Evolutionary conservation across 2,113 vertebrate species (phyloP), one percentile per base, ranked within the genome.

Genomic region (Platysteira castanea): DNA sequence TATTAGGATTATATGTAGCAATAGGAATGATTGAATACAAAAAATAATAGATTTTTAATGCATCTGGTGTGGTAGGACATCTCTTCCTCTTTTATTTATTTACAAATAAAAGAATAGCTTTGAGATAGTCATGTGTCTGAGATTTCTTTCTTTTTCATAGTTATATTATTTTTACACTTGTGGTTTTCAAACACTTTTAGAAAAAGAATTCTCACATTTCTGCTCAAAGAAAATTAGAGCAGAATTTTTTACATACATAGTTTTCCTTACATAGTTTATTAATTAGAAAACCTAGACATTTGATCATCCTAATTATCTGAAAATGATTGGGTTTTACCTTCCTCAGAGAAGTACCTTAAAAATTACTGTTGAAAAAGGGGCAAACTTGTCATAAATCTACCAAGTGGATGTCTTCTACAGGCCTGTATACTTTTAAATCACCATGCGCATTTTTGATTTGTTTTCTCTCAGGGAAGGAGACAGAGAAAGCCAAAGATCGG

Each of bases 401-500:
- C 28, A 57, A 15, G 7, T 64, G 6, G 54, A 17, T 59, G 28
- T 67, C 1, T 7, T 71, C 19, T 61, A 7, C 31, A 49, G 35
- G 23, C 82, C 23, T 73, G 3, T 53, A 20, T 73, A 27, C 37
- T 87, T 87, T 27, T 28, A 61, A 87, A 61, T 87, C n/a, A 84
- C 16, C 3, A 14, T 1, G 1, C 81, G 12, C 4, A 20, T 90
- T 91, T 44, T 31, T 81, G 41, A 49, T 41, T 52, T 50, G 6
- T 91, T 83, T 97, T 97, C 15, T 92, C 80, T 21, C 68, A 99
- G 99, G 99, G 73, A 99, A 98, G 93, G 99, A 99, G 95, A 98
- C 98, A 2, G 99, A 99, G 94, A 99, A 99, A 71, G 98, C 99
- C 37, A 99, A 99, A 74, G 99, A 99, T 37, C 99, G 99, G 4